Conservation (phyloP, 2,888 invertebrate species). For the Bugula neritina region DNA sequence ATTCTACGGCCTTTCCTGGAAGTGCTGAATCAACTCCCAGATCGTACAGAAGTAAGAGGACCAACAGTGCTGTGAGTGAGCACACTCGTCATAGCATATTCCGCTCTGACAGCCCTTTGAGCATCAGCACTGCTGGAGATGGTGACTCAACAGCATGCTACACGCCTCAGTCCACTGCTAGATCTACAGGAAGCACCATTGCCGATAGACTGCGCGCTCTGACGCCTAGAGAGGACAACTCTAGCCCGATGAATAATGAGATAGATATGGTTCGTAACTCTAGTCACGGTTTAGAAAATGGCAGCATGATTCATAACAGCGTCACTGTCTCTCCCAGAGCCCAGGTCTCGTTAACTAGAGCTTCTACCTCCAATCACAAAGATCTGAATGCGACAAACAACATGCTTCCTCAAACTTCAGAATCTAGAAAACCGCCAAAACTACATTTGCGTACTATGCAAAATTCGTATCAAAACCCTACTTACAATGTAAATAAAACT, state of each 20-base stretch:
- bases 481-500: conserved; percentile 39
- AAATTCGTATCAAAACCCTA: conserved; percentile 51
- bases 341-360: not conserved
- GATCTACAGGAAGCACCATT: conserved; percentile 8
- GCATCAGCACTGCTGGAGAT: conserved; percentile 32
- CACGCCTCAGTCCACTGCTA: conserved; percentile 17
- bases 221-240: conserved; percentile 13
- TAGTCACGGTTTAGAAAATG: not conserved
- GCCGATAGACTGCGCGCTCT: not conserved
- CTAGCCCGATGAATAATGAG: not conserved
- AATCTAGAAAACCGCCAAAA: conserved; percentile 32
- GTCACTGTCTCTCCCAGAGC: not conserved
- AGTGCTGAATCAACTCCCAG: conserved; percentile 25
- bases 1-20: conserved; percentile 22
- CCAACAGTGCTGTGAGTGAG: conserved; percentile 7
- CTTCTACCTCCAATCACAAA: conserved; percentile 24
- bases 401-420: conserved; percentile 13
- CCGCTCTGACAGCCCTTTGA: conserved; percentile 33
- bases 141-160: conserved; percentile 28
- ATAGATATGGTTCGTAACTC: not conserved
- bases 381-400: conserved; percentile 26
- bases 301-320: not conserved
- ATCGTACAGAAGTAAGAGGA: conserved; percentile 14
- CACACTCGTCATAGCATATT: conserved; percentile 31
- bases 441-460: conserved; percentile 45